Conservation (phyloP, 1,140 invertebrate species). For the Drosophila athabasca region DNA sequence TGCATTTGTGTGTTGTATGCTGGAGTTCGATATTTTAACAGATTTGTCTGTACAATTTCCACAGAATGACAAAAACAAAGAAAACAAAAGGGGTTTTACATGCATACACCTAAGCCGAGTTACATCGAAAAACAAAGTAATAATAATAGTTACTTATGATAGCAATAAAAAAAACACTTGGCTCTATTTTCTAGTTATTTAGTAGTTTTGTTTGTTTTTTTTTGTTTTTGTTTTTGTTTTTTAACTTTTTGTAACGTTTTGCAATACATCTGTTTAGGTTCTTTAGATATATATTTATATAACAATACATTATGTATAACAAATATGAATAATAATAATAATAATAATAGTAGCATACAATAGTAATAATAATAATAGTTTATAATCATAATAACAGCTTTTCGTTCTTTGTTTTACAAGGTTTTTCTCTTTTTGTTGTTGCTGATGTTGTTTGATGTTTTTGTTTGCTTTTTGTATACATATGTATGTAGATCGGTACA, state of each 20-base stretch:
- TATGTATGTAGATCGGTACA: background rate
- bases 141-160: slow-evolving; percentile 30
- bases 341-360: slow-evolving; percentile 64
- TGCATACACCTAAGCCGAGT: slow-evolving; percentile 36
- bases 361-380: slow-evolving; percentile 69
- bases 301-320: slow-evolving; percentile 81
- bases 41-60: slow-evolving; percentile 15
- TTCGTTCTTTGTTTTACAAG: slow-evolving; percentile 50
- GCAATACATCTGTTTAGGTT: slow-evolving; percentile 53
- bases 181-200: slow-evolving; percentile 19
- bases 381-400: slow-evolving; percentile 77
- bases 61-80: slow-evolving; percentile 1
- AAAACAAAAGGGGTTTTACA: slow-evolving; percentile 39
- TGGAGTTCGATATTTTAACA: slow-evolving; percentile 14
- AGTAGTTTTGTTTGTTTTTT: slow-evolving; percentile 11
- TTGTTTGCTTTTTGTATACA: slow-evolving; percentile 14
- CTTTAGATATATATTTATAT: slow-evolving; percentile 63
- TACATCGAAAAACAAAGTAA: slow-evolving; percentile 33
- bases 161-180: slow-evolving; percentile 17
- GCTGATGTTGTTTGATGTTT: slow-evolving; percentile 19
- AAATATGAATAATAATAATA: slow-evolving; percentile 78
- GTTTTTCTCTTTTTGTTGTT: slow-evolving; percentile 19
- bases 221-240: slow-evolving; percentile 12
- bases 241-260: slow-evolving; percentile 30
- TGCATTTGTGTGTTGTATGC: slow-evolving; percentile 11